phyloP scores from a whole-genome alignment of 2,888 invertebrate genomes.

The Ephialtes manifestator region DNA sequence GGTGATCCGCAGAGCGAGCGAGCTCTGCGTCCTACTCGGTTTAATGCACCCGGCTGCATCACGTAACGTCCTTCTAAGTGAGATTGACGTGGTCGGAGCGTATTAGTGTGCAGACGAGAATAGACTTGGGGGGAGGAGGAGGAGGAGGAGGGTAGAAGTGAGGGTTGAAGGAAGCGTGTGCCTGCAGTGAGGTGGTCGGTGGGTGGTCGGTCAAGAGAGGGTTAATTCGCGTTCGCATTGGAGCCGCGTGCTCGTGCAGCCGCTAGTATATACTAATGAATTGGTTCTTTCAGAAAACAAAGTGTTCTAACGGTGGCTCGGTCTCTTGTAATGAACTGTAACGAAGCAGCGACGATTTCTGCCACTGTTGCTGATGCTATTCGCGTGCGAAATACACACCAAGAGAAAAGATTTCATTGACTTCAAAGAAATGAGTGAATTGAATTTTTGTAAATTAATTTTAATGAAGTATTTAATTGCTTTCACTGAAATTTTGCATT shows the following conservation, averaged over 20 bases:
- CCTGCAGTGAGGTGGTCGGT: conserved; percentile 25
- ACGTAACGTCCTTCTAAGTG: conserved; percentile 73
- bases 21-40: conserved; percentile 34
- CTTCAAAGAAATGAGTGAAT: too few relatives aligned
- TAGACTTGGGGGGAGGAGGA: conserved; percentile 15
- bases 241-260: conserved; percentile 23
- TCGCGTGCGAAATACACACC: conserved; percentile 19
- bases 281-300: conserved; percentile 69
- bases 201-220: conserved; percentile 57
- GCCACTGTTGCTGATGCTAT: not conserved
- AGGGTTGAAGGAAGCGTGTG: conserved; percentile 30
- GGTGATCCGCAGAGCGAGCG: conserved; percentile 14
- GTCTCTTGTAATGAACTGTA: conserved; percentile 57
- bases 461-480: too few relatives aligned
- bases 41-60: conserved; percentile 68
- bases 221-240: conserved; percentile 57
- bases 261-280: conserved; percentile 67
- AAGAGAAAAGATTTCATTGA: not conserved
- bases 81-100: conserved; percentile 75
- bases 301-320: conserved; percentile 35
- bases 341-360: conserved; percentile 37
- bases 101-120: conserved; percentile 56
- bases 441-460: too few relatives aligned
- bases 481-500: too few relatives aligned
- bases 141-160: not conserved